A percentile compares a stretch with the other conserved stretches of the same genome.
Conservation (phyloP, 2,888 invertebrate species). For the Napeogenes sylphis region DNA sequence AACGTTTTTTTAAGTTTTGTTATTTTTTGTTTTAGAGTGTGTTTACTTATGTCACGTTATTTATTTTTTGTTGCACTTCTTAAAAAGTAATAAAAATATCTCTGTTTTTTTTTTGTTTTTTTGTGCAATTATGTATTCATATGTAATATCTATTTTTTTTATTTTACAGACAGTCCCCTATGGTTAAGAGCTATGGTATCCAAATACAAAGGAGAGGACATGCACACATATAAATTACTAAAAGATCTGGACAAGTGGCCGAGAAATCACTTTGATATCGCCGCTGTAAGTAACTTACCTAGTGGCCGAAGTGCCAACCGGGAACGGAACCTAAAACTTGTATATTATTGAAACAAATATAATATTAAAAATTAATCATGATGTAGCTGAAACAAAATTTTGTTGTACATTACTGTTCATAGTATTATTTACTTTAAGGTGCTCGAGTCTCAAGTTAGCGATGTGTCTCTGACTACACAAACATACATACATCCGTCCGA, state of each 20-base stretch:
- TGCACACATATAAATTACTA: constrained; percentile 37
- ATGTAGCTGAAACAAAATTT: no score
- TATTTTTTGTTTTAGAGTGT: no score
- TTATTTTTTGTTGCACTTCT: no score
- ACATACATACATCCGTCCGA: constrained; percentile 25
- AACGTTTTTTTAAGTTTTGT: not conserved
- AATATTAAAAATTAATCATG: no score
- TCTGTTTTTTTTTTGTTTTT: no score
- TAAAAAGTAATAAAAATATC: no score
- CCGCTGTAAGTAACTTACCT: constrained; percentile 41
- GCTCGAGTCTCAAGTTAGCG: constrained; percentile 39
- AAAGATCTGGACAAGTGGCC: constrained; percentile 43
- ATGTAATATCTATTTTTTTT: not conserved
- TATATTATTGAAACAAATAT: no score
- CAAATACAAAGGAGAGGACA: constrained; percentile 29
- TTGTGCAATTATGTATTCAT: no score
- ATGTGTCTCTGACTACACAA: not conserved
- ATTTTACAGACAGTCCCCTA: constrained; percentile 24
- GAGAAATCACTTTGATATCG: constrained; percentile 36
- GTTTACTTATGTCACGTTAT: no score
- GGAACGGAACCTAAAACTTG: no score
- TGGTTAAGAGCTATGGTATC: constrained; percentile 46
- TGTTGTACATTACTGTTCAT: no score
- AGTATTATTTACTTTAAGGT: constrained; percentile 30
- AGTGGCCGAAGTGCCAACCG: no score